Percentiles rank a stretch among this genome's conserved stretches.
Conservation (phyloP, 2,113 vertebrate species). For the Neodon shergylaensis region DNA sequence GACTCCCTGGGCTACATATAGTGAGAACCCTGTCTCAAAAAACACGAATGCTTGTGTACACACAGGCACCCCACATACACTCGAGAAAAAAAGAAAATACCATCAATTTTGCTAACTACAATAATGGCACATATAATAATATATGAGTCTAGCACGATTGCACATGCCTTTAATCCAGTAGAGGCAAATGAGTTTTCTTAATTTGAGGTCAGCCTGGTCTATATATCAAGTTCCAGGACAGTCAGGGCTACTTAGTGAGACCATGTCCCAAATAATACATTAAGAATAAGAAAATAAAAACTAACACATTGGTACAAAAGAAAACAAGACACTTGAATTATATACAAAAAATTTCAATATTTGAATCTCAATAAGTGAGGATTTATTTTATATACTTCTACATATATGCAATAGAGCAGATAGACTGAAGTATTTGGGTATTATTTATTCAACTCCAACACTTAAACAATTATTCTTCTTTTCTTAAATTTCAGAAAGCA, state of each 20-base stretch:
- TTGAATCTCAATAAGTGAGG: not conserved
- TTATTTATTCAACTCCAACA: slow-evolving; percentile 51
- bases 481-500: slow-evolving; percentile 65
- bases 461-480: slow-evolving; percentile 54
- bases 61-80: not conserved
- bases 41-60: not conserved
- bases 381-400: slow-evolving; percentile 29
- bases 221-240: not conserved
- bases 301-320: not conserved
- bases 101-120: not conserved
- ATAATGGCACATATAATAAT: not conserved
- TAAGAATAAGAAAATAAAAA: not conserved
- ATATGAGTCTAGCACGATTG: not conserved
- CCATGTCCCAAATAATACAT: not conserved
- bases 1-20: not conserved
- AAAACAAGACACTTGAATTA: not conserved
- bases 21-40: not conserved
- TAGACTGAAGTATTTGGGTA: not conserved
- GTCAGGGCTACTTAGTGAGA: not conserved
- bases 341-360: not conserved
- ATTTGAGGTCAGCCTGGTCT: not conserved
- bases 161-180: not conserved
- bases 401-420: not conserved
- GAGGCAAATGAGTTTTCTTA: not conserved
- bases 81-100: not conserved